Conservation (phyloP, 2,797 vertebrate genomes). For the Darevskia mixta region DNA sequence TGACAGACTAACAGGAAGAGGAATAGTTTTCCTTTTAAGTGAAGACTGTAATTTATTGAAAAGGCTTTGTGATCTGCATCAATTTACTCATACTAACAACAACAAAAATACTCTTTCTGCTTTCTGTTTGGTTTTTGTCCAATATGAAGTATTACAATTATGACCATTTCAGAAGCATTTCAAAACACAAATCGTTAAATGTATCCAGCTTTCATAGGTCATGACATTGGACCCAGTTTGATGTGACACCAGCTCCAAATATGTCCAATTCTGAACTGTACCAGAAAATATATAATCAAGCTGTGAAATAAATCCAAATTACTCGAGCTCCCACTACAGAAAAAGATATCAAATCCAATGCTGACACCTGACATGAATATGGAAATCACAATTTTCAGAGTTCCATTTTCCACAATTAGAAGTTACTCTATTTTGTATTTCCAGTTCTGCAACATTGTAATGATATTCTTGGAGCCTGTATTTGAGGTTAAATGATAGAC, state of each 20-base stretch:
- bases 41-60: slow-evolving; percentile 17
- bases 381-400: slow-evolving; percentile 1
- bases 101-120: not conserved
- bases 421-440: not conserved
- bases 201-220: not conserved
- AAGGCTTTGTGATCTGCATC: not conserved
- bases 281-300: not conserved
- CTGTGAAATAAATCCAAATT: not conserved
- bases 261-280: not conserved
- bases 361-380: not conserved
- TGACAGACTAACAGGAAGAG: slow-evolving; percentile 14
- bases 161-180: not conserved
- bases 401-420: not conserved
- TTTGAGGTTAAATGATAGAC: not conserved
- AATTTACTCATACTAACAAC: not conserved
- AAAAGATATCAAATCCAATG: not conserved
- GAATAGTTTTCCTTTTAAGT: slow-evolving; percentile 22
- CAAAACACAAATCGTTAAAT: not conserved
- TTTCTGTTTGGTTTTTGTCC: not conserved
- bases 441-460: not conserved
- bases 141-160: not conserved
- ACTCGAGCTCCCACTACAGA: not conserved
- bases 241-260: not conserved
- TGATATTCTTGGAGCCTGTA: not conserved
- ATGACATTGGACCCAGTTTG: not conserved